Conservation (phyloP, 2,113 vertebrate genomes). For the Misgurnus mizolepis region DNA sequence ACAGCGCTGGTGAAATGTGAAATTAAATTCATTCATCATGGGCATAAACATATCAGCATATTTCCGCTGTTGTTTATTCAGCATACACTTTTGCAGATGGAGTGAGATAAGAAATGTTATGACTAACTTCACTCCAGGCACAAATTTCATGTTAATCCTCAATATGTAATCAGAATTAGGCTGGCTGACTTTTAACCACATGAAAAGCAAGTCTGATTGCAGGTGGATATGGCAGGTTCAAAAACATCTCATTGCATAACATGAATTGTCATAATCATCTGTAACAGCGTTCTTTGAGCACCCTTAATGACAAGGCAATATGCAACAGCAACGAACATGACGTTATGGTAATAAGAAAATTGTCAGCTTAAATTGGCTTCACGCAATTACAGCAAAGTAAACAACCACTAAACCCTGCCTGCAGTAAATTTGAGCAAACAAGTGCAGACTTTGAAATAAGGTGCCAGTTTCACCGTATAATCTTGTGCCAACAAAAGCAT, state of each 20-base stretch:
- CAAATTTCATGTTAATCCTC: not conserved
- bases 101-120: not conserved
- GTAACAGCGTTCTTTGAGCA: not conserved
- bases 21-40: too few relatives aligned
- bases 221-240: conserved; percentile 6
- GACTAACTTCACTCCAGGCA: not conserved
- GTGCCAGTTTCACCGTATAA: not conserved
- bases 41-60: not conserved
- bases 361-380: not conserved
- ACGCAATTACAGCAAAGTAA: not conserved
- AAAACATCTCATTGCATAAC: not conserved
- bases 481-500: not conserved
- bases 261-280: conserved; percentile 23
- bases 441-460: not conserved
- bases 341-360: not conserved
- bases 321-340: not conserved
- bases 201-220: not conserved
- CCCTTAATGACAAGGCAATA: conserved; percentile 13
- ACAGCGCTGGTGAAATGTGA: too few relatives aligned
- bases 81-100: not conserved
- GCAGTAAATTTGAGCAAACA: not conserved
- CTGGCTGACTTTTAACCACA: not conserved
- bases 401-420: conserved; percentile 9
- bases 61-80: not conserved
- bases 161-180: not conserved